Percentiles rank a stretch among this genome's conserved stretches.
Evolutionary conservation across 1,140 invertebrate species (phyloP).

Genomic region (Orius insidiosus): DNA sequence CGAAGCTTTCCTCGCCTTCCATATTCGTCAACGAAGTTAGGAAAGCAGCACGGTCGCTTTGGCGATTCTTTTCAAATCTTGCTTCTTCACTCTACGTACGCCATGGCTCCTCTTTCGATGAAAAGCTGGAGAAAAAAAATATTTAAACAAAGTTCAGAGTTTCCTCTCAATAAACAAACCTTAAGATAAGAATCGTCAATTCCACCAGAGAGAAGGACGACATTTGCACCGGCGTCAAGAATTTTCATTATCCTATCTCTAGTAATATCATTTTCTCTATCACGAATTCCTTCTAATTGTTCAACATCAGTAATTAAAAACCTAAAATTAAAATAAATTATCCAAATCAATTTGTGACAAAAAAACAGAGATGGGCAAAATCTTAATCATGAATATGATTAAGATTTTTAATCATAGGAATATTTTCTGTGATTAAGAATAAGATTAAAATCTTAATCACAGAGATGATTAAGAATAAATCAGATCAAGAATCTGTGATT

Average conservation of each 20-base stretch:
- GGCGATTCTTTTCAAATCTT: conserved; percentile 90
- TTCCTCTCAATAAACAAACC: too few species aligned
- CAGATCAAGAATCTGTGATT: too few species aligned
- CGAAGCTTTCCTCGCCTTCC: conserved; percentile 95
- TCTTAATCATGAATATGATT: too few species aligned
- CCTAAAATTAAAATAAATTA: conserved; percentile 28
- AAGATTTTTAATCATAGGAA: conserved; percentile 4
- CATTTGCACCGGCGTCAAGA: conserved; percentile 82
- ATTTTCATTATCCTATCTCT: conserved; percentile 97
- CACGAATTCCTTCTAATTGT: conserved; percentile 85
- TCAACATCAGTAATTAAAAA: conserved; percentile 87
- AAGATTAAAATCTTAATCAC: too few species aligned
- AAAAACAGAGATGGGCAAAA: too few species aligned
- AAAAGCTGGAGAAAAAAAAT: conserved; percentile 59
- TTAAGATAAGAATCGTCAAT: conserved; percentile 98
- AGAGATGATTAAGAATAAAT: too few species aligned
- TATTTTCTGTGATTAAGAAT: too few species aligned
- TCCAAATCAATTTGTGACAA: too few species aligned
- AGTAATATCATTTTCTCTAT: conserved; percentile 91
- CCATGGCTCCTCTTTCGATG: conserved; percentile 93
- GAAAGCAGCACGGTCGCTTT: conserved; percentile 93
- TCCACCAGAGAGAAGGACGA: conserved; percentile 85
- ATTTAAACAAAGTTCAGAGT: conserved; percentile 32
- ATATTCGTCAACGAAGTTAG: conserved; percentile 89
- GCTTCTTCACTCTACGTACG: conserved; percentile 87